Evolutionary conservation across 1,140 invertebrate genomes (phyloP), one percentile per base, ranked within the genome.

Genomic region (Pectinophora gossypiella): DNA sequence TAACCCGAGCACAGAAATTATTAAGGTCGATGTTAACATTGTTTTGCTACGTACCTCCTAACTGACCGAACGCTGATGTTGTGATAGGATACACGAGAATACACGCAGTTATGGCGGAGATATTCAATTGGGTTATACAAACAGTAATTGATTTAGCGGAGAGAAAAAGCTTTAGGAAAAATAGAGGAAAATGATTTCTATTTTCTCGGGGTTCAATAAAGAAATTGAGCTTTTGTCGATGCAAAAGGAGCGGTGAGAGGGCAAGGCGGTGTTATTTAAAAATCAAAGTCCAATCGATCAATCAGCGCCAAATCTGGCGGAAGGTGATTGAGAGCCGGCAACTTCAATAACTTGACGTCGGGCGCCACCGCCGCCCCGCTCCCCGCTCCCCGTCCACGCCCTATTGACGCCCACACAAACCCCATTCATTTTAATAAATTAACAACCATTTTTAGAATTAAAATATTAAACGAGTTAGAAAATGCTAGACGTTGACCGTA

Each of bases 241-340:
- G 27, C 27, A 32, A 32, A 32, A 32, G 9, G 9, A 32, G n/a
- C 27, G 27, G n/a, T n/a, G n/a, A n/a, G n/a, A n/a, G n/a, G 27
- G 9, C 27, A n/a, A 12, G 27, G 27, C n/a, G 27, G 2, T 12
- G 27, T 32, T 32, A 32, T 32, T 32, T 32, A 32, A 64, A 70
- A 66, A 72, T 75, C 74, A 72, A 72, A 75, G 55, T 66, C 58
- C 27, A 62, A 74, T 74, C 67, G 56, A 70, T 74, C 67, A 76
- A 73, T 71, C 74, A 59, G 57, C 50, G 58, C 44, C 53, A 66
- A 74, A 70, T 72, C 67, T 70, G 67, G 52, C 61, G 56, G 48
- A 48, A 56, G 61, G 56, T 72, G 64, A 66, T 70, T 66, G 69
- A 75, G 65, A 60, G n/a, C n/a, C n/a, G n/a, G n/a, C n/a, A n/a